phyloP scores from a whole-genome alignment of 2,888 invertebrate species.

The Piscicola geometra region DNA sequence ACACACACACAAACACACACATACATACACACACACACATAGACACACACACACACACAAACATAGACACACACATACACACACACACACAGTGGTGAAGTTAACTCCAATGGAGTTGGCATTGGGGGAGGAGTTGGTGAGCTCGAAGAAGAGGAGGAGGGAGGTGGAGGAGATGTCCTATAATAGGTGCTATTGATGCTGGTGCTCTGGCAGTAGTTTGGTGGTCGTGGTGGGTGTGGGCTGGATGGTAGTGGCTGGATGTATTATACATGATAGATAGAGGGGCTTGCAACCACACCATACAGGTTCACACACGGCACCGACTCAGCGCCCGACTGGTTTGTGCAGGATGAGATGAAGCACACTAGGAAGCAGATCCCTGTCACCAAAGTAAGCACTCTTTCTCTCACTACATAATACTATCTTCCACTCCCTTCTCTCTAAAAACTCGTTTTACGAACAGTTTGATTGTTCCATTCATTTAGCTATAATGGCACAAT shows the following conservation, averaged over 20 bases:
- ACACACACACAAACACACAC: too few species aligned
- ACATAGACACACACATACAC: too few species aligned
- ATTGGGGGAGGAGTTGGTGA: conserved; percentile 81
- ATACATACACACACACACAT: too few species aligned
- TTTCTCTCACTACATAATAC: conserved; percentile 42
- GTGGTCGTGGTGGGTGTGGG: too few species aligned
- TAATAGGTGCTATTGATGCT: conserved; percentile 38
- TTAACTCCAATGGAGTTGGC: conserved; percentile 76
- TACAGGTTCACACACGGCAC: conserved; percentile 78
- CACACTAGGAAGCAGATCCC: conserved; percentile 79
- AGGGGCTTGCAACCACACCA: neutral
- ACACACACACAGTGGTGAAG: conserved; percentile 42
- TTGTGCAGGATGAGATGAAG: conserved; percentile 82
- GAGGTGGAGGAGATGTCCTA: conserved; percentile 85
- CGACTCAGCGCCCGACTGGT: conserved; percentile 88
- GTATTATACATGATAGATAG: too few species aligned
- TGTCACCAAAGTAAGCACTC: conserved; percentile 68
- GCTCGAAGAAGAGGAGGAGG: conserved; percentile 81
- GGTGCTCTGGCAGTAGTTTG: too few species aligned
- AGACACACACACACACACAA: too few species aligned
- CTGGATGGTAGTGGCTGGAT: too few species aligned
- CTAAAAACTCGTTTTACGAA: neutral
- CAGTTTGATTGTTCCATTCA: neutral
- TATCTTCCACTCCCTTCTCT: neutral
- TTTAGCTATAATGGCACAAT: neutral